Percentiles rank a stretch among this genome's conserved stretches.
phyloP scores from a whole-genome alignment of 2,888 invertebrate genomes.

The Agrochola lychnidis region DNA sequence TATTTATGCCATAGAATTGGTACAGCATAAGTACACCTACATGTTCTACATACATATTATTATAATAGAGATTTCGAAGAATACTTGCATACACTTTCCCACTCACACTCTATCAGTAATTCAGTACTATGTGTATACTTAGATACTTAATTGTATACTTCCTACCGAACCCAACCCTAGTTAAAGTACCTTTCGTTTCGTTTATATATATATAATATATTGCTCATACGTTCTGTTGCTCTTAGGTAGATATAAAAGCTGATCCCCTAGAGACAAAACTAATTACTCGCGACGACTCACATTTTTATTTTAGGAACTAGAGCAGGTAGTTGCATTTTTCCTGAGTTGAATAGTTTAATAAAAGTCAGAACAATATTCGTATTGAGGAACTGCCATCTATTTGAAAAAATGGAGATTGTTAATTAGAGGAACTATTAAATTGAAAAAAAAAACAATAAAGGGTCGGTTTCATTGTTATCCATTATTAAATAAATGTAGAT shows the following conservation, averaged over 20 bases:
- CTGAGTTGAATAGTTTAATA: background rate
- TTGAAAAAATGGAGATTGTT: background rate
- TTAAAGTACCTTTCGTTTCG: background rate
- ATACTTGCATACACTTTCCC: background rate
- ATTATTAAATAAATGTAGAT: background rate
- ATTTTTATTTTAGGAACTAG: slow-evolving; percentile 4
- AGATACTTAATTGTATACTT: background rate
- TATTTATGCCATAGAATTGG: too few relatives aligned
- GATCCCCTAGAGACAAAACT: slow-evolving; percentile 16
- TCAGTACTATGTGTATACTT: background rate
- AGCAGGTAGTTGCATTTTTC: background rate
- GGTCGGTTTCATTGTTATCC: background rate
- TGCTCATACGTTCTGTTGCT: background rate
- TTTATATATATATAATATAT: background rate
- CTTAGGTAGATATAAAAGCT: background rate
- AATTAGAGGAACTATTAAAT: background rate
- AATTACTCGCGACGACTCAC: slow-evolving; percentile 1
- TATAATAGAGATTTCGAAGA: background rate
- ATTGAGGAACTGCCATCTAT: background rate
- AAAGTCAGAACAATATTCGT: background rate
- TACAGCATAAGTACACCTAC: too few relatives aligned
- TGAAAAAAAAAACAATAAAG: background rate
- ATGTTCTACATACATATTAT: background rate
- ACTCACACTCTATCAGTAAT: background rate
- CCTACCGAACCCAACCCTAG: background rate